Evolutionary conservation across 2,888 invertebrate genomes (phyloP).

Genomic region (Melolontha melolontha): DNA sequence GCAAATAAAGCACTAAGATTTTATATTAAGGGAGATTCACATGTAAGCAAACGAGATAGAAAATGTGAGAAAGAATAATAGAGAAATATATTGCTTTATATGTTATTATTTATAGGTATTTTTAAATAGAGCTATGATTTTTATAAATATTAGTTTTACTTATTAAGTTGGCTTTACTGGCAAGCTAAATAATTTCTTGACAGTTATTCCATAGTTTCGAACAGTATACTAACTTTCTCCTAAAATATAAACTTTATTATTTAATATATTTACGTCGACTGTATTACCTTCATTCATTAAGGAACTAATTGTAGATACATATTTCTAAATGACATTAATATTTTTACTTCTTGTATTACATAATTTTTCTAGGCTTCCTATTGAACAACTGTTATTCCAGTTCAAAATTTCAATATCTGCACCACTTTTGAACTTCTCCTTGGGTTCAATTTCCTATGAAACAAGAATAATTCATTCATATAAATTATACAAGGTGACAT

Average conservation of each 20-base stretch:
- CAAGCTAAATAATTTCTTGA: slow-evolving; percentile 73
- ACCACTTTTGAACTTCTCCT: slow-evolving; percentile 87
- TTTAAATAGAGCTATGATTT: not conserved
- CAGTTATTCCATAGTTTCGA: slow-evolving; percentile 75
- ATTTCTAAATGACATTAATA: slow-evolving; percentile 67
- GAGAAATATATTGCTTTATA: slow-evolving; percentile 6
- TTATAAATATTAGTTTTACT: slow-evolving; percentile 16
- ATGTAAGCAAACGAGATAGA: no score
- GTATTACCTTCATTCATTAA: slow-evolving; percentile 75
- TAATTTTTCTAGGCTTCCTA: slow-evolving; percentile 68
- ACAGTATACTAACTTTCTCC: slow-evolving; percentile 75
- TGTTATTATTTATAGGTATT: not conserved
- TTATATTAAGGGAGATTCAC: slow-evolving; percentile 70
- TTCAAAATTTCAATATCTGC: slow-evolving; percentile 91
- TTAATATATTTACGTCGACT: not conserved
- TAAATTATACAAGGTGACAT: no score
- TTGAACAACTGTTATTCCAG: slow-evolving; percentile 81
- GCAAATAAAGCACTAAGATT: slow-evolving; percentile 72
- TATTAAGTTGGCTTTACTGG: slow-evolving; percentile 54
- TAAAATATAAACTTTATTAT: slow-evolving; percentile 49
- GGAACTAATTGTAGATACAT: slow-evolving; percentile 71
- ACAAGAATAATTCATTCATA: slow-evolving; percentile 34
- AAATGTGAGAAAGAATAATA: slow-evolving; percentile 32
- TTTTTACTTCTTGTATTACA: slow-evolving; percentile 59
- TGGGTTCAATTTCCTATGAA: slow-evolving; percentile 79